phyloP scores from a whole-genome alignment of 2,113 vertebrate genomes.

The Calidris pugnax region DNA sequence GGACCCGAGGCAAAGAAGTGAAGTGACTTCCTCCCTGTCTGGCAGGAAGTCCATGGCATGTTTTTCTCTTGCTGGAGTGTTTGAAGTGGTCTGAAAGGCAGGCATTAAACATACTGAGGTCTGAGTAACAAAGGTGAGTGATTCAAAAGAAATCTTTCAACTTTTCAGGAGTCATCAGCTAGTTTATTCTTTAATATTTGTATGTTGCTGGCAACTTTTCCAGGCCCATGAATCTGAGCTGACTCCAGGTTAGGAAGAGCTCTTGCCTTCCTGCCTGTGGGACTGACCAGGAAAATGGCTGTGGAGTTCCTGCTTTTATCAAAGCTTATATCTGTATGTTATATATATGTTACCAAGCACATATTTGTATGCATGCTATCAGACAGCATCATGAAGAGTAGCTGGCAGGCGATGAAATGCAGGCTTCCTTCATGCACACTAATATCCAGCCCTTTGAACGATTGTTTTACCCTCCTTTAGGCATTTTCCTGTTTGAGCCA shows the following conservation, averaged over 20 bases:
- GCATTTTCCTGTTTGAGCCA: background rate
- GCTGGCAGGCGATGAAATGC: background rate
- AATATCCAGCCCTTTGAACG: background rate
- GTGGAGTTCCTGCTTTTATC: conserved; percentile 41
- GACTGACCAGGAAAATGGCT: conserved; percentile 13
- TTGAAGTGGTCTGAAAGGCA: background rate
- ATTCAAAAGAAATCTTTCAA: background rate
- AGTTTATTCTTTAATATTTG: background rate
- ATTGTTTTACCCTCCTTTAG: background rate
- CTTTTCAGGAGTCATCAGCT: background rate
- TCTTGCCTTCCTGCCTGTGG: background rate
- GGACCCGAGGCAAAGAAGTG: background rate
- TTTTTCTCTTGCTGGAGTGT: background rate
- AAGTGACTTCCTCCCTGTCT: background rate
- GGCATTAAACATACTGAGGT: background rate
- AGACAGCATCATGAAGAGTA: conserved; percentile 5
- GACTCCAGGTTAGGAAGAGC: background rate
- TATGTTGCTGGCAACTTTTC: background rate
- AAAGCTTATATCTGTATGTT: background rate
- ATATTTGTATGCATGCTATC: background rate
- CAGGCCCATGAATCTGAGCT: background rate
- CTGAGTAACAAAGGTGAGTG: background rate
- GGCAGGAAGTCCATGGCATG: background rate
- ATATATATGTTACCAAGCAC: background rate
- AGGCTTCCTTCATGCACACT: background rate